A percentile compares a stretch with the other conserved stretches of the same genome.
These are phyloP conservation scores for Lophochroa leadbeateri DNA, from an alignment of 2,113 vertebrate genomes.

Conservation along the genomic window DNA sequence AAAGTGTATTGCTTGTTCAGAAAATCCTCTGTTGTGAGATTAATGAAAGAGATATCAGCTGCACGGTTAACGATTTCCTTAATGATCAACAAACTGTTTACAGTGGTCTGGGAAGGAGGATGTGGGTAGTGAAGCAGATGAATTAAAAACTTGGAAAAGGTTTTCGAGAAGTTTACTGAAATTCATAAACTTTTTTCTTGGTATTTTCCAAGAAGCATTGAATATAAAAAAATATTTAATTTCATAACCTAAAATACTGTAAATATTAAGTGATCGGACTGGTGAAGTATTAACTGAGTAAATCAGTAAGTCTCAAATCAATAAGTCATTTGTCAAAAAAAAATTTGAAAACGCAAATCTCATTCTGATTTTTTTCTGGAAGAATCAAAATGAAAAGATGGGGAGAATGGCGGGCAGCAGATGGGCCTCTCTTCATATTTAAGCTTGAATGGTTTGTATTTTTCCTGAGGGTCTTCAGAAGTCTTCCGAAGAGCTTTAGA, in stretches of 20 bases:
- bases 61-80: background rate
- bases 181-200: background rate
- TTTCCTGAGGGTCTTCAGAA: background rate
- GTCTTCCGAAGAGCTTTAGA: conserved; percentile 1
- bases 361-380: background rate
- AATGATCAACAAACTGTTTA: background rate
- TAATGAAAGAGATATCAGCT: background rate
- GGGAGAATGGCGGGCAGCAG: background rate
- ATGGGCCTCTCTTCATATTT: background rate
- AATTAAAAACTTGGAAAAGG: background rate
- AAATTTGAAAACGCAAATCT: background rate
- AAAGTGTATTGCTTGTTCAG: background rate
- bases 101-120: background rate
- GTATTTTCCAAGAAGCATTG: background rate
- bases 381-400: background rate
- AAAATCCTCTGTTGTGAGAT: background rate
- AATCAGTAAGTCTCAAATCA: background rate
- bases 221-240: background rate
- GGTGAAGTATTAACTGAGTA: background rate
- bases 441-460: background rate
- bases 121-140: background rate
- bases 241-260: background rate
- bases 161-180: background rate
- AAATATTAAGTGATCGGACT: background rate
- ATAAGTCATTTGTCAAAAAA: background rate